A percentile compares a stretch with the other conserved stretches of the same genome.
Evolutionary conservation across 2,888 invertebrate genomes (phyloP).

Genomic region (Galeruca laticollis): DNA sequence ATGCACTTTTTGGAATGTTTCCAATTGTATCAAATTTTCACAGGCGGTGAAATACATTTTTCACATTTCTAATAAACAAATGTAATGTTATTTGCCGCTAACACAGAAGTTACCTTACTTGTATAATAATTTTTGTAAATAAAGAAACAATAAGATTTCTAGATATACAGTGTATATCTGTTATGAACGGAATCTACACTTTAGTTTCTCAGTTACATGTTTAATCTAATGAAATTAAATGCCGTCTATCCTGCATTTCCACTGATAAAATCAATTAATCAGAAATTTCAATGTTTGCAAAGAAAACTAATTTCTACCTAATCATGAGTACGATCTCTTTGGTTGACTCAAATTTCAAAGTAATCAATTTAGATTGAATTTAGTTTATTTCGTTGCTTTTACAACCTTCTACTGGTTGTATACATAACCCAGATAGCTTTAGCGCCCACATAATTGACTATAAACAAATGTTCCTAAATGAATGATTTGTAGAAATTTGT

Average conservation of each 20-base stretch:
- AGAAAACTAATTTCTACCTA: slow-evolving; percentile 6
- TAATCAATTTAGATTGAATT: slow-evolving; percentile 12
- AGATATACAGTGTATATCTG: too few relatives aligned
- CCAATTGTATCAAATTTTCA: neutral
- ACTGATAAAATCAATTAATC: neutral
- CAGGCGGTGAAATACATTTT: neutral
- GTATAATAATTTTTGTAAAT: too few relatives aligned
- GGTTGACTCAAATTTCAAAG: neutral
- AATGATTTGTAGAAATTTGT: slow-evolving; percentile 37
- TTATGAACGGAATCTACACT: neutral
- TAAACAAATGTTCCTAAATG: slow-evolving; percentile 32
- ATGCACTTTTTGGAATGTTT: slow-evolving; percentile 1
- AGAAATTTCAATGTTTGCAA: slow-evolving; percentile 8
- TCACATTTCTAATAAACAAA: neutral
- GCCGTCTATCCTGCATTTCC: too few relatives aligned
- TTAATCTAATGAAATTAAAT: too few relatives aligned
- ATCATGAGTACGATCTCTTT: slow-evolving; percentile 13
- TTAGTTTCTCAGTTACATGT: too few relatives aligned
- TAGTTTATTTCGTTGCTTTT: slow-evolving; percentile 23
- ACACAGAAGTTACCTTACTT: too few relatives aligned
- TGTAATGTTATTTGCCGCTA: neutral
- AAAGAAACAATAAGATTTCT: too few relatives aligned
- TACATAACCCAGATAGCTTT: slow-evolving; percentile 38
- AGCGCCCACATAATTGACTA: slow-evolving; percentile 25
- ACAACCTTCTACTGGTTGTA: slow-evolving; percentile 33